Base-by-base conservation (phyloP, 2,797 vertebrate genomes). In the Parauchenoglanis ngamensis region DNA sequence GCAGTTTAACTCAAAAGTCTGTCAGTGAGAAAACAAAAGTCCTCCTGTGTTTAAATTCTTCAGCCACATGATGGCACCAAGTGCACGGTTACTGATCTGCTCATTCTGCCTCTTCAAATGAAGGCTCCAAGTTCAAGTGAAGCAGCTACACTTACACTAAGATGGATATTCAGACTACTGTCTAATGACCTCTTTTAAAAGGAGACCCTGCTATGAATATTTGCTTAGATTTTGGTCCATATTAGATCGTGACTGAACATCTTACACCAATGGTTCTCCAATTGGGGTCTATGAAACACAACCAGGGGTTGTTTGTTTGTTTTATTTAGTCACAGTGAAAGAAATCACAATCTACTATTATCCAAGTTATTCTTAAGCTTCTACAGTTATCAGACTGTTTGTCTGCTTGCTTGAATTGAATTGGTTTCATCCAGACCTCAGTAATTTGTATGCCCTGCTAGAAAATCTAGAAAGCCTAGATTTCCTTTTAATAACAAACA, bases 11-110 rank as follows among this genome's bases (percentile, higher is more conserved):
- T 44, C 23, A 80, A 44, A 21, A 59, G 0, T 0, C 10, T 11
- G 52, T 31, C 49, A 54, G 76, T 19, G 17, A 54, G 54, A 77
- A 54, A 80, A 40, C 3, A 0, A 31, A 68, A 23, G 25, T 13
- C 6, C 3, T 83, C 8, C 19, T 2, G 31, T 84, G n/a, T 56
- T 59, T 61, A 57, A 23, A 35, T 21, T 17, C 0, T 59, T 72
- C 7, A 28, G 23, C 87, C 87, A 85, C 67, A 85, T 3, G 87
- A 73, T 56, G 87, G 87, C 87, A 25, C 65, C 65, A 80, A 85
- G 21, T 79, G 46, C 28, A 67, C n/a, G 7, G n/a, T 54, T 52
- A 21, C 44, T 78, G 35, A 23, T 21, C 35, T 13, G 40, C 31
- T 61, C 31, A 17, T 57, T 44, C 46, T 35, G 28, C 49, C 0